These are phyloP conservation scores for Uropetala carovei DNA, from an alignment of 2,888 invertebrate species.

Conservation along the genomic window DNA sequence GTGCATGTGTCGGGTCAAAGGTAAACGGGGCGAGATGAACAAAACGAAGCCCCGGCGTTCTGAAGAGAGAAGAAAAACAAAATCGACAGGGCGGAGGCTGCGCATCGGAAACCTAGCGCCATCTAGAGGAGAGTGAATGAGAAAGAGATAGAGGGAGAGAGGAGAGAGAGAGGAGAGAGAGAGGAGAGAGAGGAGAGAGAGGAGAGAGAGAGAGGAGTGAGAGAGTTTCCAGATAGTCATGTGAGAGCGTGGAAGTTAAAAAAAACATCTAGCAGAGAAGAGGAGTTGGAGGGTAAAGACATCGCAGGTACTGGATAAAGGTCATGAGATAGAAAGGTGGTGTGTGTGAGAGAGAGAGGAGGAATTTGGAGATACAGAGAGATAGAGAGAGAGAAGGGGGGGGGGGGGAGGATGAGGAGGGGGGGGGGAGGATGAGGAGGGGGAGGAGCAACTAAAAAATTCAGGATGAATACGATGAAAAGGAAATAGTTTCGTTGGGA, in stretches of 20 bases:
- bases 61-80: no score
- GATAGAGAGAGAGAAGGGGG: not conserved
- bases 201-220: not conserved
- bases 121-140: not conserved
- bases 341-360: not conserved
- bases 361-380: not conserved
- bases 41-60: no score
- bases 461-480: not conserved
- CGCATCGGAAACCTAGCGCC: not conserved
- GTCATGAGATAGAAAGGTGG: not conserved
- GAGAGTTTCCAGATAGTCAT: not conserved
- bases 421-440: not conserved
- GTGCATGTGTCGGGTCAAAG: not conserved
- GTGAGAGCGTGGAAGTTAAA: not conserved
- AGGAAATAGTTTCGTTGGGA: constrained; percentile 35
- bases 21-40: no score
- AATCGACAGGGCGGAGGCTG: no score
- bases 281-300: no score
- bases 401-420: not conserved
- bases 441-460: not conserved
- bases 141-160: not conserved
- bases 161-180: not conserved
- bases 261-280: no score
- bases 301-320: not conserved
- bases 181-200: not conserved